Evolutionary conservation across 2,888 invertebrate genomes (phyloP), one percentile per base, ranked within the genome.

Genomic region (Tachina fera): DNA sequence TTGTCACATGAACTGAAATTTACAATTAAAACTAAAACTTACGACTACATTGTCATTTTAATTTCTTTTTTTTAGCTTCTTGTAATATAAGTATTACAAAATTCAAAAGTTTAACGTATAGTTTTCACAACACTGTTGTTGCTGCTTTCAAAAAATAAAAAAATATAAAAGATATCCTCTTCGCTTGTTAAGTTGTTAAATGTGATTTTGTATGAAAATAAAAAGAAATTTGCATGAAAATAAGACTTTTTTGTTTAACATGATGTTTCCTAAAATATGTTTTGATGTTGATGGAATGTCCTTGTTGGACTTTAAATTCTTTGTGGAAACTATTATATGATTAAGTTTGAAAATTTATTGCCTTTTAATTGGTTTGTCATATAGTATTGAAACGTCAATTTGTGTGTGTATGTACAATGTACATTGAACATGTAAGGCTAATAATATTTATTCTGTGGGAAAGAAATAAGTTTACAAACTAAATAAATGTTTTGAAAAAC

Each of bases 111-210:
- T 75, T 51, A 83, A 83, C 82, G 75, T 70, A 68, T 13, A 53
- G 14, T 65, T n/a, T 70, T 53, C 39, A 16, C 9, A 41, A 13
- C n/a, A 47, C 47, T 47, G 22, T 53, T 53, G n/a, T 41, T n/a
- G 16, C 13, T 47, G n/a, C 13, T 31, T 6, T 31, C 31, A 31
- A 31, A 31, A 31, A 31, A 31, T 4, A 31, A 31, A 31, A 31
- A 4, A 31, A 31, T 3, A 31, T 6, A 13, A 49, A 53, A 63
- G 63, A 58, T 39, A 77, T 81, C 68, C 60, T 51, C 43, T 67
- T 45, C 74, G 85, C 85, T 85, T 82, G 85, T 85, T 85, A 85
- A 85, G 81, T 81, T 82, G 70, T 81, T 63, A 68, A 61, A 77
- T 43, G 31, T 71, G 60, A 77, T 58, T 68, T 79, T 79, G 70